These are phyloP conservation scores for Pelagia noctiluca DNA, from an alignment of 30 jellyfish, hydroid and myxozoan species.

Conservation along the genomic window DNA sequence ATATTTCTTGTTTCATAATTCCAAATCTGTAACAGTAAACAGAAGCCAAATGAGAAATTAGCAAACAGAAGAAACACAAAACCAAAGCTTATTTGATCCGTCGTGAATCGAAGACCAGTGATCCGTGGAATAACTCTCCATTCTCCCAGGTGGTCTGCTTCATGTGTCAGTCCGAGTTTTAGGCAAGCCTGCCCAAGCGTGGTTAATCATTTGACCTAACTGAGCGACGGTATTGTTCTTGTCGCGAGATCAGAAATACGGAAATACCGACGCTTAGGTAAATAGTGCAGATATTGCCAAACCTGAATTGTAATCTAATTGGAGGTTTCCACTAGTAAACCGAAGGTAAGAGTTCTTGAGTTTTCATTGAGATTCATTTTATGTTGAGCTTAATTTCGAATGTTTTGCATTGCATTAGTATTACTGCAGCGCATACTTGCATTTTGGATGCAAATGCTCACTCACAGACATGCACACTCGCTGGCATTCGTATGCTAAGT, in stretches of 20 bases:
- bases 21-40: too few relatives aligned
- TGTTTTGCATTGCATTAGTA: too few relatives aligned
- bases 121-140: slow-evolving; percentile 17
- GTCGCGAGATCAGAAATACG: neutral
- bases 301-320: too few relatives aligned
- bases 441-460: too few relatives aligned
- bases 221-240: neutral
- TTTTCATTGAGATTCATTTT: too few relatives aligned
- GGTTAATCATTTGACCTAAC: slow-evolving; percentile 43
- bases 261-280: neutral
- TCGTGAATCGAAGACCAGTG: slow-evolving; percentile 19
- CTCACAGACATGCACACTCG: too few relatives aligned
- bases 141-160: slow-evolving; percentile 49
- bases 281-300: neutral
- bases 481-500: too few relatives aligned
- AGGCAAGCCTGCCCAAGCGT: slow-evolving; percentile 66
- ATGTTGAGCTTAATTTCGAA: too few relatives aligned
- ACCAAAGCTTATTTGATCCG: neutral
- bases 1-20: neutral
- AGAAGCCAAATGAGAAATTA: slow-evolving; percentile 2
- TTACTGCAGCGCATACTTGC: too few relatives aligned
- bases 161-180: slow-evolving; percentile 19
- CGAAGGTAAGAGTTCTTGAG: too few relatives aligned
- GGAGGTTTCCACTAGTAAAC: too few relatives aligned
- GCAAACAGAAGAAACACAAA: neutral